Percentiles rank a stretch among this genome's conserved stretches.
Conservation (phyloP, 2,113 vertebrate genomes). For the Boulengerochromis microlepis region DNA sequence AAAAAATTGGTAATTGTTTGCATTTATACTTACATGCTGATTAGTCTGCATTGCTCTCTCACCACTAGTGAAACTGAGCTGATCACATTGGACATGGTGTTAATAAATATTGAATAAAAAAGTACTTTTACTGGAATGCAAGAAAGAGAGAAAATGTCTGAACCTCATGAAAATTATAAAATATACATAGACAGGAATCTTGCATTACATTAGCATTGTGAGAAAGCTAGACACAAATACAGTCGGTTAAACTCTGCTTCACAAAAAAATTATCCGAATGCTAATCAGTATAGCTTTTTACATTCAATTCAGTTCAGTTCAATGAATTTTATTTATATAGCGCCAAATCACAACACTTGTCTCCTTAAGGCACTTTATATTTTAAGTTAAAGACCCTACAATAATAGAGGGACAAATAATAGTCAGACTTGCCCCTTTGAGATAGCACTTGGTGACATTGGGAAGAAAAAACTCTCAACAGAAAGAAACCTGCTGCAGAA, state of each 20-base stretch:
- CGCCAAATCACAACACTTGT: too few species aligned
- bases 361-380: not conserved
- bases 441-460: not conserved
- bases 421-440: not conserved
- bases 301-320: not conserved
- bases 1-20: not conserved
- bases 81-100: not conserved
- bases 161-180: not conserved
- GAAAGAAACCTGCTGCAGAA: not conserved
- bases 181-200: not conserved
- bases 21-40: not conserved
- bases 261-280: not conserved
- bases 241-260: fast-evolving
- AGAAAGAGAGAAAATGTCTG: not conserved
- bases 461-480: not conserved
- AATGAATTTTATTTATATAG: not conserved
- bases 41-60: not conserved
- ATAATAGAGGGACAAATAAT: not conserved
- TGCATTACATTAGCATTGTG: not conserved
- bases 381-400: not conserved
- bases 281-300: not conserved
- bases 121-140: not conserved
- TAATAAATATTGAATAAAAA: not conserved
- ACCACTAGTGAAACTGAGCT: not conserved
- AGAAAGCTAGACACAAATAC: fast-evolving